phyloP scores from a whole-genome alignment of 2,888 invertebrate genomes.

The Fragum fragum region DNA sequence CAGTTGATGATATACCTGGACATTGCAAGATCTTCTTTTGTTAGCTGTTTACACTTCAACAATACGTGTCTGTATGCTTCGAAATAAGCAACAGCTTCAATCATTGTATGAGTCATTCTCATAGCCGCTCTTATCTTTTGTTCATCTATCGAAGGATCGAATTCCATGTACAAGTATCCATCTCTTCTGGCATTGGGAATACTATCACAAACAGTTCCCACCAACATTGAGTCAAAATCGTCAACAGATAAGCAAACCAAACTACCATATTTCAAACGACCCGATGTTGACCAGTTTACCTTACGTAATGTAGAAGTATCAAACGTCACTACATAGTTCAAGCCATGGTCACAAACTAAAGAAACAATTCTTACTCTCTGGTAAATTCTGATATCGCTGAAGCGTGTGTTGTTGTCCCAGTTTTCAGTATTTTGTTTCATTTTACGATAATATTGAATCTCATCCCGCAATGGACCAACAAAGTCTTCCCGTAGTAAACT shows the following conservation, averaged over 20 bases:
- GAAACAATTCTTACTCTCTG: slow-evolving; percentile 73
- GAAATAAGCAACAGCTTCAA: slow-evolving; percentile 93
- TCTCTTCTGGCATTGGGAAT: slow-evolving; percentile 56
- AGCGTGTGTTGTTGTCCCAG: slow-evolving; percentile 61
- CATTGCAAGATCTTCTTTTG: slow-evolving; percentile 70
- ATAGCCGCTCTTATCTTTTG: slow-evolving; percentile 14
- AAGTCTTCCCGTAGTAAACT: slow-evolving; percentile 93
- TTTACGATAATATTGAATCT: slow-evolving; percentile 88
- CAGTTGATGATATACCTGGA: slow-evolving; percentile 67
- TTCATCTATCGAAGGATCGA: slow-evolving; percentile 48
- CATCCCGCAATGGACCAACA: slow-evolving; percentile 91
- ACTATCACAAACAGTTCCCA: slow-evolving; percentile 89
- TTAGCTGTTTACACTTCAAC: slow-evolving; percentile 90
- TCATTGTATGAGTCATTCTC: slow-evolving; percentile 88
- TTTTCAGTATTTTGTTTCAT: neutral
- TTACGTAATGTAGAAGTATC: slow-evolving; percentile 45
- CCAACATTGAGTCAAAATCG: slow-evolving; percentile 90
- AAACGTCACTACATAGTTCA: slow-evolving; percentile 72
- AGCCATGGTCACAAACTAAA: slow-evolving; percentile 65
- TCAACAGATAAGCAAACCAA: slow-evolving; percentile 91
- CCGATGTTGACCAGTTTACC: slow-evolving; percentile 87
- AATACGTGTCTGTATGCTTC: slow-evolving; percentile 93
- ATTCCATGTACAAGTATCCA: slow-evolving; percentile 69
- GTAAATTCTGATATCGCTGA: slow-evolving; percentile 75
- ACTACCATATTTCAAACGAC: slow-evolving; percentile 91